These are phyloP conservation scores for Trematomus bernacchii DNA, from an alignment of 2,797 vertebrate species.

Conservation along the genomic window DNA sequence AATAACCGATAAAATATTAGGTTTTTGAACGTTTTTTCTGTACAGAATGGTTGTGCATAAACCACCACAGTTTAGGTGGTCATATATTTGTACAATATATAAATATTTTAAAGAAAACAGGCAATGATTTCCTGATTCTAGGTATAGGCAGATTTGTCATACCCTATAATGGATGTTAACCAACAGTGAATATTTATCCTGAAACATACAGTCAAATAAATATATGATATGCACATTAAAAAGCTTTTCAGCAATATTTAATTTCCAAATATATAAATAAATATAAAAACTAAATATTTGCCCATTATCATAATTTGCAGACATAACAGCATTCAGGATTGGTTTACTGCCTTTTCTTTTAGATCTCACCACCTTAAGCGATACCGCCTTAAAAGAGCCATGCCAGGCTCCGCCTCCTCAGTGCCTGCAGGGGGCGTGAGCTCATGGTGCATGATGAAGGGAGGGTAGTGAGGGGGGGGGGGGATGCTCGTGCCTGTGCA, in stretches of 20 bases:
- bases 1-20: too few species aligned
- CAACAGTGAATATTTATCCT: neutral
- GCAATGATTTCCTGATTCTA: neutral
- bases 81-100: neutral
- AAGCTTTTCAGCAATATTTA: neutral
- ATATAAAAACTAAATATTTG: neutral
- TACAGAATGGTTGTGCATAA: neutral
- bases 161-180: neutral
- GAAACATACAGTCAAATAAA: neutral
- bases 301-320: too few species aligned
- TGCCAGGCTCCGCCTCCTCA: slow-evolving; percentile 65
- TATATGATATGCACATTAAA: neutral
- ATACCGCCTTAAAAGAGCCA: slow-evolving; percentile 68
- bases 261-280: too few species aligned
- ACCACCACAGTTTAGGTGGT: neutral
- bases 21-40: too few species aligned
- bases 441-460: slow-evolving; percentile 78
- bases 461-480: slow-evolving; percentile 46
- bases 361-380: slow-evolving; percentile 61
- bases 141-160: neutral
- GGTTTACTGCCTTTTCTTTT: slow-evolving; percentile 19
- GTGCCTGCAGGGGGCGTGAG: slow-evolving; percentile 79
- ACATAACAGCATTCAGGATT: neutral
- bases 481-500: slow-evolving; percentile 75
- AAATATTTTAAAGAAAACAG: neutral